A percentile compares a stretch with the other conserved stretches of the same genome.
Evolutionary conservation across 2,888 invertebrate genomes (phyloP).

Genomic region (Buathra laborator): DNA sequence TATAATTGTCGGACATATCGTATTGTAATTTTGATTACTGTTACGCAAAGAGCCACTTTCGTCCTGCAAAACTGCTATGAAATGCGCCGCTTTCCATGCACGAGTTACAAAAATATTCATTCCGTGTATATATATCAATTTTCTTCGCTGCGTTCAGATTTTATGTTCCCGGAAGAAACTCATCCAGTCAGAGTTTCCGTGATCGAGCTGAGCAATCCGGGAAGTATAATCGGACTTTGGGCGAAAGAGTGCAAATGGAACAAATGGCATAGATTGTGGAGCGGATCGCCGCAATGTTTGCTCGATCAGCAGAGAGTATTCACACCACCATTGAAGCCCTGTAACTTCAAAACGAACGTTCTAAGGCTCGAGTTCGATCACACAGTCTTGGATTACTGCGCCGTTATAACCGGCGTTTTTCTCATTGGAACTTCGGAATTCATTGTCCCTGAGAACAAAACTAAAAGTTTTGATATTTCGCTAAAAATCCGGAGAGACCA

Average conservation of each 20-base stretch:
- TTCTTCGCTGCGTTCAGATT: constrained; percentile 84
- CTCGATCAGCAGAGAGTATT: constrained; percentile 90
- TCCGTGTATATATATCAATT: background rate
- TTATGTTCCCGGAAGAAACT: constrained; percentile 89
- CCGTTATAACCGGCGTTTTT: constrained; percentile 94
- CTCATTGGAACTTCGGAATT: constrained; percentile 89
- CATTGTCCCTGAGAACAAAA: constrained; percentile 77
- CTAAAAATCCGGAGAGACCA: constrained; percentile 77
- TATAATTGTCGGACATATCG: too few relatives aligned
- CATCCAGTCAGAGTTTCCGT: constrained; percentile 90
- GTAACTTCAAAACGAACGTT: constrained; percentile 85
- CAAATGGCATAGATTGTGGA: constrained; percentile 92
- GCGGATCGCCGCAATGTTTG: constrained; percentile 89
- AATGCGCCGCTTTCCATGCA: too few relatives aligned
- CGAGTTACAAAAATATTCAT: background rate
- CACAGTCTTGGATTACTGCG: constrained; percentile 92
- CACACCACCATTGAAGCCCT: constrained; percentile 87
- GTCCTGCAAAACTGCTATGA: background rate
- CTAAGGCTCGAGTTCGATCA: constrained; percentile 95
- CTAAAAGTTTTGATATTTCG: constrained; percentile 78
- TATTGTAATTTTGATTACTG: too few relatives aligned
- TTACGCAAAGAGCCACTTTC: too few relatives aligned
- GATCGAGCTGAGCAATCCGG: constrained; percentile 95
- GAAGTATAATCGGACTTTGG: constrained; percentile 93
- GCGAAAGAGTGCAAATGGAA: constrained; percentile 86